Evolutionary conservation across 1,140 invertebrate genomes (phyloP).

Genomic region (Bombus impatiens): DNA sequence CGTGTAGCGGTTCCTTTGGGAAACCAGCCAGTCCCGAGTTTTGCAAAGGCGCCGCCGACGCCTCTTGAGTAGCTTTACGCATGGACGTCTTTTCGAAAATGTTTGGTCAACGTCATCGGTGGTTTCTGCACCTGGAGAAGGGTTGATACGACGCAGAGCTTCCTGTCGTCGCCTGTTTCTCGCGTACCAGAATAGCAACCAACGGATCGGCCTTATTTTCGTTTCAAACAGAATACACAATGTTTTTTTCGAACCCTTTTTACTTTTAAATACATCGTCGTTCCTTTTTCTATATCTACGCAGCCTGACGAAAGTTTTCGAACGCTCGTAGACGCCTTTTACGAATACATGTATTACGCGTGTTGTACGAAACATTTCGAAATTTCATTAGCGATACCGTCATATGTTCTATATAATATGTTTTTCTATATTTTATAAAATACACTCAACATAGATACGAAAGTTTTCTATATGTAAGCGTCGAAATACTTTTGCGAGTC

Average conservation of each 20-base stretch:
- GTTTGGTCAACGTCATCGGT: slow-evolving; percentile 70
- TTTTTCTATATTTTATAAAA: too few species aligned
- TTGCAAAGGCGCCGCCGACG: slow-evolving; percentile 74
- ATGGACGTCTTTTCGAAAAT: slow-evolving; percentile 58
- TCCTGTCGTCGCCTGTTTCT: slow-evolving; percentile 36
- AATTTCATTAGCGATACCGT: background rate
- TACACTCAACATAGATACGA: background rate
- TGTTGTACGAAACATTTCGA: background rate
- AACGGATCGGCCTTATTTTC: slow-evolving; percentile 19
- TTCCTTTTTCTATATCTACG: background rate
- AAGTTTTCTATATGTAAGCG: background rate
- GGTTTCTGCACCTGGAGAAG: slow-evolving; percentile 71
- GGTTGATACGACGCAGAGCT: slow-evolving; percentile 54
- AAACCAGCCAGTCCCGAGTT: slow-evolving; percentile 50
- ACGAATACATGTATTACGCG: background rate
- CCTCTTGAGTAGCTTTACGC: slow-evolving; percentile 69
- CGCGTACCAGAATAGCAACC: slow-evolving; percentile 35
- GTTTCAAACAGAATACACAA: background rate
- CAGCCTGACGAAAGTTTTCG: background rate
- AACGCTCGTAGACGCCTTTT: background rate
- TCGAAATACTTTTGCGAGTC: background rate
- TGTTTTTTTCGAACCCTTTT: background rate
- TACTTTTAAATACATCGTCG: background rate
- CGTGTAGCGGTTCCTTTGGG: slow-evolving; percentile 68
- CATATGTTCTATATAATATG: too few species aligned